These are phyloP conservation scores for Dendrolimus pini DNA, from an alignment of 2,888 invertebrate genomes.

Conservation along the genomic window DNA sequence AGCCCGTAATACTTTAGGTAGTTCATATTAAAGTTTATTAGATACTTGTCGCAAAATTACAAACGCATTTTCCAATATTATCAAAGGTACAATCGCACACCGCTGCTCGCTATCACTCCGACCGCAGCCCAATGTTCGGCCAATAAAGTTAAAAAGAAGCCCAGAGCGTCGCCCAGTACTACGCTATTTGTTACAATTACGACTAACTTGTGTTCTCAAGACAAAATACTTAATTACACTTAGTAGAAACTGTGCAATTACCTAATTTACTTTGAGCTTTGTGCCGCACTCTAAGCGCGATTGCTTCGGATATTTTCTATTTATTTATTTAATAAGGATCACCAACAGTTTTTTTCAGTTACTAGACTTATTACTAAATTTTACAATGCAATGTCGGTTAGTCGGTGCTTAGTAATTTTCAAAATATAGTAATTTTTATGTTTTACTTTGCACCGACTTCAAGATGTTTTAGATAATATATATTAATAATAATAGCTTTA, in stretches of 20 bases:
- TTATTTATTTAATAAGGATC: too few species aligned
- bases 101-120: background rate
- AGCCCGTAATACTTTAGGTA: too few species aligned
- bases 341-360: too few species aligned
- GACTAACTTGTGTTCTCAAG: background rate
- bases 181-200: background rate
- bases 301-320: background rate
- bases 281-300: background rate
- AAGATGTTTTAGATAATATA: too few species aligned
- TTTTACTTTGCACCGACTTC: too few species aligned
- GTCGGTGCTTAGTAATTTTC: too few species aligned
- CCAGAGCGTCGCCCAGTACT: background rate
- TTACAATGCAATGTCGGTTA: too few species aligned
- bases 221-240: constrained; percentile 2
- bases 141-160: background rate
- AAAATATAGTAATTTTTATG: too few species aligned
- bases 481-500: too few species aligned
- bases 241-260: background rate
- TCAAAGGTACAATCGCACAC: constrained; percentile 1
- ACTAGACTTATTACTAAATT: too few species aligned
- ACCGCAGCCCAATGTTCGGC: background rate
- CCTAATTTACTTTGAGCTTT: background rate
- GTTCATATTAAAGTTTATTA: too few species aligned
- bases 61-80: background rate
- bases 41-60: background rate